Evolutionary conservation across 2,888 invertebrate species (phyloP), one percentile per base, ranked within the genome.

Genomic region (Ophion ellenae): DNA sequence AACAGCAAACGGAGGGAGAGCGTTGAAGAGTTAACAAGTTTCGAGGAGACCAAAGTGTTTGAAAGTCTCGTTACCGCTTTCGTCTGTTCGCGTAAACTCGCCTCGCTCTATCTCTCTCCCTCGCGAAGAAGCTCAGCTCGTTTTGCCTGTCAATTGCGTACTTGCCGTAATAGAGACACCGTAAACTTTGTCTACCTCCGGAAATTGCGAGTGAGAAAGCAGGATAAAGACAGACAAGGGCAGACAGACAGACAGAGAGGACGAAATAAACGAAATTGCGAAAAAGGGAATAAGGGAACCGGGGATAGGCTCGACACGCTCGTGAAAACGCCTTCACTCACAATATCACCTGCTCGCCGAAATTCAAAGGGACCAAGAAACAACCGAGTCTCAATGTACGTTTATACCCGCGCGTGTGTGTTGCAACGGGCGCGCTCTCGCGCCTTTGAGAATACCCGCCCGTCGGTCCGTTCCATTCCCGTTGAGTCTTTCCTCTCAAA

Each of bases 291-390:
- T 53, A 59, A 57, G 64, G 40, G 67, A 71, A 71, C 57, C 11
- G 69, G 64, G 70, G 47, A 32, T 32, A 32, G 32, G 64, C 11
- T 36, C 83, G 78, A 81, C 83, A 79, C 84, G 83, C 84, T 86
- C 81, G 83, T 79, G 86, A 81, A 85, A 84, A 83, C 86, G 86
- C 86, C 86, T 84, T 83, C 86, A 78, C 86, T 86, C 84, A 78
- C 81, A 84, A 86, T 86, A 86, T 86, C 86, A 86, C 86, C 86
- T 86, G 86, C 86, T 86, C 86, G 67, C 73, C 84, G 84, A 81
- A 86, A 86, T 86, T 86, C 86, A 86, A 86, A 86, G 86, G 86
- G 81, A 53, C 80, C 40, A 81, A 84, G 83, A 84, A 86, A 84
- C 84, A 81, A 73, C 69, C 74, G 45, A 36, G 69, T 20, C 57